phyloP scores from a whole-genome alignment of 2,888 invertebrate genomes.

The Miltochrista miniata region DNA sequence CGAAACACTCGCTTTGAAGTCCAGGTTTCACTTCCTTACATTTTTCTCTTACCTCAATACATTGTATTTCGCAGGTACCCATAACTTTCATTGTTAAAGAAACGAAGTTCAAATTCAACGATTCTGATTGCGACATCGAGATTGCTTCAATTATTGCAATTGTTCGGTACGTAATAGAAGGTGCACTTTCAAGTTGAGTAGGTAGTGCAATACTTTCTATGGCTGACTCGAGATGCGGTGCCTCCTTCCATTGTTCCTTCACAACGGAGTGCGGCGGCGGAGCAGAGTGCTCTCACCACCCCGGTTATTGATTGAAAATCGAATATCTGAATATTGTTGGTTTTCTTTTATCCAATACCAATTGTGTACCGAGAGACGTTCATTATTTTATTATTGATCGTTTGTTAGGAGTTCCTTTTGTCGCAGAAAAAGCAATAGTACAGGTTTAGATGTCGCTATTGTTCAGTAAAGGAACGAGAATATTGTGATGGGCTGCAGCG shows the following conservation, averaged over 20 bases:
- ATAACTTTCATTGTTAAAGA: neutral
- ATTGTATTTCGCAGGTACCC: neutral
- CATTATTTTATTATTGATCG: neutral
- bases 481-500: too few relatives aligned
- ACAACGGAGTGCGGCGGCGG: conserved; percentile 6
- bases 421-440: too few relatives aligned
- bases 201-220: conserved; percentile 15
- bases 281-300: neutral
- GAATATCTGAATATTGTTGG: conserved; percentile 24
- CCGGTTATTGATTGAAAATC: conserved; percentile 17
- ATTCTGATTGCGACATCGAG: neutral
- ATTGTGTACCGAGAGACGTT: too few relatives aligned
- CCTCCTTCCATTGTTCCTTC: conserved; percentile 25
- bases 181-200: conserved; percentile 13
- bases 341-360: conserved; percentile 20
- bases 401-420: neutral
- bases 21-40: too few relatives aligned
- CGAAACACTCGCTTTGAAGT: too few relatives aligned
- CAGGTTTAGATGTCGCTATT: too few relatives aligned
- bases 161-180: conserved; percentile 13
- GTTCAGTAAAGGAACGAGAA: too few relatives aligned
- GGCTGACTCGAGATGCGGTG: conserved; percentile 11
- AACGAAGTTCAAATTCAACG: neutral
- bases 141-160: conserved; percentile 16
- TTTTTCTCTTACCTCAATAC: too few relatives aligned